phyloP scores from a whole-genome alignment of 1,140 invertebrate species.

The Drosophila pallidifrons region DNA sequence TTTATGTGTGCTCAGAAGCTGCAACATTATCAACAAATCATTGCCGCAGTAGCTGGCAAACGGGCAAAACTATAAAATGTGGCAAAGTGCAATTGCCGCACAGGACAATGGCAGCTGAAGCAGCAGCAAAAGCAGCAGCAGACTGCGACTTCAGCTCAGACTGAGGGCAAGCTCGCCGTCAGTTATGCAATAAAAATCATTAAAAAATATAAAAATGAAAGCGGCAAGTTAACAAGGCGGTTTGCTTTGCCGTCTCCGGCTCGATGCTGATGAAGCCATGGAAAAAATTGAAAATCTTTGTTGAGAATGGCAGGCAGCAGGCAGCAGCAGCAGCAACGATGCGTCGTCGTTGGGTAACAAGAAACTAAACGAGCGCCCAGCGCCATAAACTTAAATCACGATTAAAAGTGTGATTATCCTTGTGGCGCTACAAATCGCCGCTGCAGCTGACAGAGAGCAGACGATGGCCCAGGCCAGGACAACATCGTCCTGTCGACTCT shows the following conservation, averaged over 20 bases:
- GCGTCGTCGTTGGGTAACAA: conserved; percentile 55
- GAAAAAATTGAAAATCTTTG: conserved; percentile 70
- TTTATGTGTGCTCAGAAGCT: conserved; percentile 4
- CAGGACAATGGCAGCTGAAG: conserved; percentile 37
- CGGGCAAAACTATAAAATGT: conserved; percentile 70
- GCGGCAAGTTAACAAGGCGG: conserved; percentile 75
- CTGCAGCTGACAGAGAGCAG: conserved; percentile 70
- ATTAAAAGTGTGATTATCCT: conserved; percentile 85
- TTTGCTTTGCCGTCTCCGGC: neutral
- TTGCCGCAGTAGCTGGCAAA: conserved; percentile 27
- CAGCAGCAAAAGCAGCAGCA: conserved; percentile 3
- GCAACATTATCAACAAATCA: conserved; percentile 53
- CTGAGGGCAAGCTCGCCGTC: conserved; percentile 42
- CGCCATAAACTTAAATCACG: conserved; percentile 85
- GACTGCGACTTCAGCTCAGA: neutral
- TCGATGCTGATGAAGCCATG: conserved; percentile 59
- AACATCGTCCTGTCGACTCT: conserved; percentile 46
- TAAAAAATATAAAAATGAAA: conserved; percentile 83
- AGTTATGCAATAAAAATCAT: conserved; percentile 83
- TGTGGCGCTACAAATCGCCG: conserved; percentile 84
- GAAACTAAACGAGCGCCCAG: conserved; percentile 80
- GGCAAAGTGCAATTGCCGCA: conserved; percentile 78
- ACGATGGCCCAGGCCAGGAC: conserved; percentile 25
- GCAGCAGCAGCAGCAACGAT: conserved; percentile 20
- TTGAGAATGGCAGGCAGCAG: too few species aligned